Evolutionary conservation across 2,888 invertebrate species (phyloP).

Genomic region (Antheraea assamensis): DNA sequence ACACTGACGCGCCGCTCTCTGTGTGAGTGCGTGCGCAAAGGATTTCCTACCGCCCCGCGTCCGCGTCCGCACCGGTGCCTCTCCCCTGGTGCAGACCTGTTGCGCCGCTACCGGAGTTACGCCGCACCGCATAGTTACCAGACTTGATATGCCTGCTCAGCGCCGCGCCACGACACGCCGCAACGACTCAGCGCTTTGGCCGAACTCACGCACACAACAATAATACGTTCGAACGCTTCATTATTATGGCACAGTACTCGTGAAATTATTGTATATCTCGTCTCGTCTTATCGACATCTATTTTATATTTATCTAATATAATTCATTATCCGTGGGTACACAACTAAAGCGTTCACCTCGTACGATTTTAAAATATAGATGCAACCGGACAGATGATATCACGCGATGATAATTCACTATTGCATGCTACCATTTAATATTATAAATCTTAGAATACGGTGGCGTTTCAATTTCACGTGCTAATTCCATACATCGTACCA

Average conservation of each 20-base stretch:
- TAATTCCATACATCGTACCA: background rate
- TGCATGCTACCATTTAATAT: constrained; percentile 63
- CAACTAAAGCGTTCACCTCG: constrained; percentile 64
- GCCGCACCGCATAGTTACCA: constrained; percentile 82
- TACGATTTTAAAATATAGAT: constrained; percentile 68
- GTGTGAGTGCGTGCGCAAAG: constrained; percentile 75
- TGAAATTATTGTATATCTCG: constrained; percentile 74
- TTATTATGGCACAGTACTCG: constrained; percentile 73
- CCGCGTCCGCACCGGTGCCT: constrained; percentile 43
- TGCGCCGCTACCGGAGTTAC: constrained; percentile 82
- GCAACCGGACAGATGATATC: constrained; percentile 75
- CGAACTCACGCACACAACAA: constrained; percentile 64
- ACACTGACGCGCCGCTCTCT: constrained; percentile 48
- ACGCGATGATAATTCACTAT: constrained; percentile 70
- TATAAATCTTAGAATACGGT: constrained; percentile 36
- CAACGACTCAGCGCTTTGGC: constrained; percentile 42
- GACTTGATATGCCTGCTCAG: constrained; percentile 76
- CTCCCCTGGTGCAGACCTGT: constrained; percentile 79
- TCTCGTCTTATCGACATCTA: constrained; percentile 71
- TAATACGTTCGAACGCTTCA: constrained; percentile 68
- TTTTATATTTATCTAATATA: constrained; percentile 74
- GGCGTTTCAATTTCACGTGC: constrained; percentile 12
- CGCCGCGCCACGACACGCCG: constrained; percentile 37
- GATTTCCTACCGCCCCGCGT: constrained; percentile 77
- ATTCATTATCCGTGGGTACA: constrained; percentile 70